Percentiles rank a stretch among this genome's conserved stretches.
Conservation (phyloP, 1,140 invertebrate species). For the Hyphantria cunea region DNA sequence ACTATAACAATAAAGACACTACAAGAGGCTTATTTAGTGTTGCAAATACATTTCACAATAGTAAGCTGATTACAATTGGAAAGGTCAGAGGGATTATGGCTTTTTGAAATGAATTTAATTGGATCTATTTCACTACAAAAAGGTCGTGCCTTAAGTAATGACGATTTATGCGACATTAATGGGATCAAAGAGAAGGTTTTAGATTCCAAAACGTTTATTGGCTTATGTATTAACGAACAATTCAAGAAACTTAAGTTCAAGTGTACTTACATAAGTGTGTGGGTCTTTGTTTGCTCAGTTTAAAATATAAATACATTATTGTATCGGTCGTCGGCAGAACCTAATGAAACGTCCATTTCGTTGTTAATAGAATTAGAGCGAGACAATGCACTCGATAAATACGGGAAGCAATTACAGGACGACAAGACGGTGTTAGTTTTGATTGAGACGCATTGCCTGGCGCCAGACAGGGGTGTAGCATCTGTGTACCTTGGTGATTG, state of each 20-base stretch:
- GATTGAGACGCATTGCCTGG: slow-evolving; percentile 39
- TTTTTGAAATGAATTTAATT: slow-evolving; percentile 27
- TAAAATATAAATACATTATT: slow-evolving; percentile 22
- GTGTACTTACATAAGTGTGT: slow-evolving; percentile 4
- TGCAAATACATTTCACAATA: slow-evolving; percentile 24
- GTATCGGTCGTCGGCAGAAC: slow-evolving; percentile 21
- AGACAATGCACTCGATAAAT: slow-evolving; percentile 45
- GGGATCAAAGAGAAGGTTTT: slow-evolving; percentile 2
- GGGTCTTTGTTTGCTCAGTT: slow-evolving; percentile 7
- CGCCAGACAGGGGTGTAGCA: slow-evolving; percentile 20
- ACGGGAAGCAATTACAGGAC: slow-evolving; percentile 43
- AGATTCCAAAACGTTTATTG: slow-evolving; percentile 11
- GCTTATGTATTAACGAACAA: neutral
- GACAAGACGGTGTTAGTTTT: slow-evolving; percentile 35
- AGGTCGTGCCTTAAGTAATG: slow-evolving; percentile 6
- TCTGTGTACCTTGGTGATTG: slow-evolving; percentile 13
- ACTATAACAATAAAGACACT: slow-evolving; percentile 24
- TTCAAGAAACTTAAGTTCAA: slow-evolving; percentile 6
- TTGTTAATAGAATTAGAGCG: slow-evolving; percentile 47
- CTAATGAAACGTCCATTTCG: slow-evolving; percentile 34
- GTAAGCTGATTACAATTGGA: slow-evolving; percentile 15
- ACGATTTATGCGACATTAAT: slow-evolving; percentile 2
- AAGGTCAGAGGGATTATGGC: slow-evolving; percentile 17
- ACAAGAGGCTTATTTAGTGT: slow-evolving; percentile 5
- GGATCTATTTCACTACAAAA: slow-evolving; percentile 5